phyloP scores from a whole-genome alignment of 1,140 invertebrate genomes.

The Lineus longissimus region DNA sequence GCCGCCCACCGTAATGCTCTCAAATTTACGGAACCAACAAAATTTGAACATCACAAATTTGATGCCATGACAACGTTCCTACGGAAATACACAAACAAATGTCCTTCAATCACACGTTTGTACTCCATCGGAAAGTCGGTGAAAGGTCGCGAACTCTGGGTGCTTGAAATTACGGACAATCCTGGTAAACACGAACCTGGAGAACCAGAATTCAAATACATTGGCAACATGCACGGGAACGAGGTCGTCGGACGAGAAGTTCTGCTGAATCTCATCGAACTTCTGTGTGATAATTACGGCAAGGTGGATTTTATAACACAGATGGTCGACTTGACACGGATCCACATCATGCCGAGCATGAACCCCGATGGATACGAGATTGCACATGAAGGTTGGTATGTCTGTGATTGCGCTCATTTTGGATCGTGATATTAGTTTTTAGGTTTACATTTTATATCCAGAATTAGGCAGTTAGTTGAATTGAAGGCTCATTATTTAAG shows the following conservation, averaged over 20 bases:
- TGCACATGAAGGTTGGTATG: slow-evolving; percentile 69
- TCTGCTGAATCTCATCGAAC: slow-evolving; percentile 59
- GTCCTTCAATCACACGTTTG: slow-evolving; percentile 60
- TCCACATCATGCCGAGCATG: slow-evolving; percentile 82
- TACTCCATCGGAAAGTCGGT: slow-evolving; percentile 46
- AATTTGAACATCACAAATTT: slow-evolving; percentile 86
- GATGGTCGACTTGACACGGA: slow-evolving; percentile 74
- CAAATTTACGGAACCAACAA: slow-evolving; percentile 48
- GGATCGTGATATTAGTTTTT: background rate
- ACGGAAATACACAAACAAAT: slow-evolving; percentile 70
- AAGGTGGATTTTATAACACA: slow-evolving; percentile 62
- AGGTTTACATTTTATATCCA: no score
- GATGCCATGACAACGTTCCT: slow-evolving; percentile 80
- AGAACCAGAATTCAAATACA: slow-evolving; percentile 68
- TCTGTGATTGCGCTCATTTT: slow-evolving; percentile 48
- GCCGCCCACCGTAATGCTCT: slow-evolving; percentile 30
- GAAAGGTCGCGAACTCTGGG: slow-evolving; percentile 83
- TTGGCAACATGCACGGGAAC: slow-evolving; percentile 90
- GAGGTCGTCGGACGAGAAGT: slow-evolving; percentile 82
- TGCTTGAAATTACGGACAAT: slow-evolving; percentile 81
- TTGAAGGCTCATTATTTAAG: background rate
- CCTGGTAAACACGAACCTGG: slow-evolving; percentile 83
- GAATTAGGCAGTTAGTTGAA: slow-evolving; percentile 54
- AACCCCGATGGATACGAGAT: slow-evolving; percentile 87
- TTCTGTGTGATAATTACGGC: slow-evolving; percentile 71